Base-by-base conservation (phyloP, 2,113 vertebrate genomes). In the Cryptoleucopteryx plumbea region DNA sequence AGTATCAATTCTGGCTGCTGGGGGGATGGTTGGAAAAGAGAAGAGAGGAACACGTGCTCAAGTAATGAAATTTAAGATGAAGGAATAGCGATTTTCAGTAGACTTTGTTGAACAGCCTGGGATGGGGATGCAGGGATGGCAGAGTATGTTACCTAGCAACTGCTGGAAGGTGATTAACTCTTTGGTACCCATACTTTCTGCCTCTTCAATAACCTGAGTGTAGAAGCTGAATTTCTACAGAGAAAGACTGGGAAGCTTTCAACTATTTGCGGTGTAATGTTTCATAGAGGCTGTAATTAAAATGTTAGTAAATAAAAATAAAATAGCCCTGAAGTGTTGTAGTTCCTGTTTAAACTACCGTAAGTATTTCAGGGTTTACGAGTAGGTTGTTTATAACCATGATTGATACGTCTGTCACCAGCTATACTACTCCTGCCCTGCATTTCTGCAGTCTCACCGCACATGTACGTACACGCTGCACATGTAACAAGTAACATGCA, bases 71-170 rank as follows among this genome's bases (percentile, higher is more conserved):
- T 70, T 80, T 27, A 36, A 87, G 58, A 40, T 66, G 50, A 74
- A 84, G 48, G 19, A 85, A 6, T 43, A 78, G 38, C 50, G 81
- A 47, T 71, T 93, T 92, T 90, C 1, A 5, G 62, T 75, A 63
- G 78, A 55, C 52, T 95, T 72, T 67, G 56, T 36, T 80, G 79
- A 87, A 72, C 20, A 25, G 82, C 29, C 56, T 95, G 80, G 75
- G 91, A 86, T 6, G 4, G 56, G 70, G 86, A 62, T 77, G 43
- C 31, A 74, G 68, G 40, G 73, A 72, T 94, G 73, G 65, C 22
- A 72, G 85, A 81, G 27, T 31, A 48, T 22, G 93, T 96, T 95
- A 94, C 93, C 89, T 95, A 94, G 95, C 92, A 96, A 95, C 96
- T 82, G 63, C 62, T 88, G 58, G 59, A 88, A 85, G 67, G 47